Conservation (phyloP, 2,797 vertebrate genomes). For the Hydrophis major region DNA sequence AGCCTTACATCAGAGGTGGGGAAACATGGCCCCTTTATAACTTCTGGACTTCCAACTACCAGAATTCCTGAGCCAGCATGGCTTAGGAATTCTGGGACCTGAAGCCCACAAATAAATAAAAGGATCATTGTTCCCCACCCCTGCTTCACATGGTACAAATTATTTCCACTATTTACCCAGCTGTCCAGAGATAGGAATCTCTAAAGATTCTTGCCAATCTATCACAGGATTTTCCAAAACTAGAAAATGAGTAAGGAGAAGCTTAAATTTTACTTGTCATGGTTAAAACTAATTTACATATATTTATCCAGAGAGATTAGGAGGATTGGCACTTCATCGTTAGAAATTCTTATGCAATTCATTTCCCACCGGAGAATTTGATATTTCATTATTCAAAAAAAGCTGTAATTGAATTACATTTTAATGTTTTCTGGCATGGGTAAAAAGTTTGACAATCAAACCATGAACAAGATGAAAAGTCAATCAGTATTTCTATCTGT, state of each 20-base stretch:
- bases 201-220: conserved; percentile 48
- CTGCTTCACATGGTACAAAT: conserved; percentile 18
- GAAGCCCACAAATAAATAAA: background rate
- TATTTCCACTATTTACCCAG: background rate
- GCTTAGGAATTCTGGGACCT: background rate
- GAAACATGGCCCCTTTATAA: background rate
- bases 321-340: conserved; percentile 62
- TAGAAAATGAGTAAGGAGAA: conserved; percentile 8
- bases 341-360: conserved; percentile 59
- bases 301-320: conserved; percentile 65
- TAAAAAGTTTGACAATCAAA: conserved; percentile 72
- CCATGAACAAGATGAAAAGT: conserved; percentile 68
- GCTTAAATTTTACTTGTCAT: conserved; percentile 66
- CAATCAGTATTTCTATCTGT: conserved; percentile 60
- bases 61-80: background rate
- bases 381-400: conserved; percentile 66
- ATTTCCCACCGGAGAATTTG: conserved; percentile 70
- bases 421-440: conserved; percentile 69
- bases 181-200: conserved; percentile 28
- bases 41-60: background rate
- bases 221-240: conserved; percentile 15
- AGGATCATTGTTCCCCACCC: background rate
- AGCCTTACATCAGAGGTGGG: conserved; percentile 13
- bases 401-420: conserved; percentile 71
- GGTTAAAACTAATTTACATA: conserved; percentile 61